Evolutionary conservation across 2,888 invertebrate species (phyloP), one percentile per base, ranked within the genome.

Genomic region (Cactoblastis cactorum): DNA sequence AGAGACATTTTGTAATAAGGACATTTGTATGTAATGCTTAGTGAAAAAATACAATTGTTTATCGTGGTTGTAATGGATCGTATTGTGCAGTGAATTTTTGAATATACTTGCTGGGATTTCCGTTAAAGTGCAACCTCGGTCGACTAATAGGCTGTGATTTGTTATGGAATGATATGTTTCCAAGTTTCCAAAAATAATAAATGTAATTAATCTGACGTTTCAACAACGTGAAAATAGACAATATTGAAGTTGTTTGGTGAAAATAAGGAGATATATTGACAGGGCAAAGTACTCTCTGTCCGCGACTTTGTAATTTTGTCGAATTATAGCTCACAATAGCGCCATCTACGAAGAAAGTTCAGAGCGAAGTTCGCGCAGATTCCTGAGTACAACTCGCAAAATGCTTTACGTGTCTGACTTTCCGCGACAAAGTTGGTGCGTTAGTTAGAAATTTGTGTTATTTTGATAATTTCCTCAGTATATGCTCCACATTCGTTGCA

Each of bases 371-470:
- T 79, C 71, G 71, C 66, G 65, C 77, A 69, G 63, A 70, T 71
- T 71, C 70, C 69, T 57, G 41, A 61, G 61, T 70, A 72, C 69
- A 63, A 73, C 65, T 79, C 71, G 78, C 75, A 71, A 77, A 81
- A 83, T 80, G 81, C 74, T 82, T 76, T 79, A 83, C 85, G 85
- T 87, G 85, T 84, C 84, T 71, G 71, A 83, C 83, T 82, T 85
- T 84, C 83, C 74, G 77, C 78, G 65, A 62, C 59, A 68, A 77
- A 79, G 74, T 77, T 74, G 62, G 65, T 49, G 54, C 61, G 41
- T 62, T 74, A 68, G 67, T 74, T 72, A 53, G 57, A 63, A 63
- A 70, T 63, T 68, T 66, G 66, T 63, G 65, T 61, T 61, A 63
- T 62, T 28, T 49, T n/a, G 6, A 14, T 39, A 12, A 18, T 41